These are phyloP conservation scores for Notothenia coriiceps DNA, from an alignment of 2,113 vertebrate genomes.

Conservation along the genomic window DNA sequence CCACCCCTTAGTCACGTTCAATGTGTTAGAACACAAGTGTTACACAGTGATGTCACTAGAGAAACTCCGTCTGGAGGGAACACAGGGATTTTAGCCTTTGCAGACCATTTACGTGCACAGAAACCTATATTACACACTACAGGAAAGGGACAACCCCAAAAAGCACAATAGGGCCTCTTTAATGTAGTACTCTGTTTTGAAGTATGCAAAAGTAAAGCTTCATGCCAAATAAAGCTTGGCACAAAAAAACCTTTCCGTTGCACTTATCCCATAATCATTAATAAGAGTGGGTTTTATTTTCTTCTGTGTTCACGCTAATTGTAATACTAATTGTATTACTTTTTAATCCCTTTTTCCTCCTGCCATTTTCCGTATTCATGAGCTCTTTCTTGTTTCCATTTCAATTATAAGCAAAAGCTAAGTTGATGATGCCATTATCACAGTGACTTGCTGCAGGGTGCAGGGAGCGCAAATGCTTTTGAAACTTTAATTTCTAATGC, in stretches of 20 bases:
- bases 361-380: slow-evolving; percentile 22
- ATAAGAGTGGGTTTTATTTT: slow-evolving; percentile 32
- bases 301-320: slow-evolving; percentile 40
- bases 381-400: slow-evolving; percentile 49
- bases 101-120: no score
- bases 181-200: not conserved
- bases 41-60: no score
- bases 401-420: slow-evolving; percentile 46
- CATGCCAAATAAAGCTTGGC: not conserved
- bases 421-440: slow-evolving; percentile 52
- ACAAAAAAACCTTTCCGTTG: not conserved
- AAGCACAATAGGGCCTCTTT: not conserved
- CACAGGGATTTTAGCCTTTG: no score
- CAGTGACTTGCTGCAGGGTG: slow-evolving; percentile 44
- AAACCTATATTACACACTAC: no score
- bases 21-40: no score
- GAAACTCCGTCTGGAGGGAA: no score
- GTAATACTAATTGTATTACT: slow-evolving; percentile 50
- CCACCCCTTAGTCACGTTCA: no score
- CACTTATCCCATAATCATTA: slow-evolving; percentile 10
- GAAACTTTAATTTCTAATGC: slow-evolving; percentile 48
- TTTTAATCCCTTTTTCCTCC: slow-evolving; percentile 53
- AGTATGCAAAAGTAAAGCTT: not conserved
- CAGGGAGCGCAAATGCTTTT: slow-evolving; percentile 30
- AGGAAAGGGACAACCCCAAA: no score